A percentile compares a stretch with the other conserved stretches of the same genome.
phyloP scores from a whole-genome alignment of 2,888 invertebrate genomes.

The Mesochorus sp. region DNA sequence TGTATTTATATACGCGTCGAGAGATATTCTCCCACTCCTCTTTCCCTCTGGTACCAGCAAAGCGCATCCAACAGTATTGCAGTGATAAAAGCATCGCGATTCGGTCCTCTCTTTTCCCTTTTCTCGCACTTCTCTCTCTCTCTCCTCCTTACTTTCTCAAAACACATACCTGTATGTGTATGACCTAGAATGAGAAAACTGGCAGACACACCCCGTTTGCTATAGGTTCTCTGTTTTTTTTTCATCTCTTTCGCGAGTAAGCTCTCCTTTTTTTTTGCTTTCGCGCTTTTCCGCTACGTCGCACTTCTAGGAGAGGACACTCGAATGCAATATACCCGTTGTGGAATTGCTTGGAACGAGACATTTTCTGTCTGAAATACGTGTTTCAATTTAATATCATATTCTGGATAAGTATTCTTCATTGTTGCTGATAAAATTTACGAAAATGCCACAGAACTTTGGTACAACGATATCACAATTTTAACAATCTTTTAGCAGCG shows the following conservation, averaged over 20 bases:
- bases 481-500: too few species aligned
- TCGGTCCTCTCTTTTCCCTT: not conserved
- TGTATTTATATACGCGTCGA: not conserved
- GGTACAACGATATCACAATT: too few species aligned
- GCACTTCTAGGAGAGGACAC: not conserved
- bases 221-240: not conserved
- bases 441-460: not conserved
- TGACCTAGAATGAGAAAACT: conserved; percentile 28
- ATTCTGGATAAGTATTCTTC: not conserved
- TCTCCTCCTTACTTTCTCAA: not conserved
- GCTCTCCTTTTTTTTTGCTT: not conserved
- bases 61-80: conserved; percentile 32
- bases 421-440: not conserved
- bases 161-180: conserved; percentile 13
- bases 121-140: not conserved
- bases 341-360: not conserved
- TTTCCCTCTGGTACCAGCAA: conserved; percentile 8
- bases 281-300: not conserved
- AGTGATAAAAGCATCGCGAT: conserved; percentile 49
- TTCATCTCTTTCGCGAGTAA: not conserved
- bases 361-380: not conserved
- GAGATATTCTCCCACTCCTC: not conserved
- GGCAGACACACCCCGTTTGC: conserved; percentile 9
- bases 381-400: not conserved
- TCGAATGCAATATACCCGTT: not conserved